These are phyloP conservation scores for Lordiphosa fenestrarum DNA, from an alignment of 2,888 invertebrate genomes.

Conservation along the genomic window DNA sequence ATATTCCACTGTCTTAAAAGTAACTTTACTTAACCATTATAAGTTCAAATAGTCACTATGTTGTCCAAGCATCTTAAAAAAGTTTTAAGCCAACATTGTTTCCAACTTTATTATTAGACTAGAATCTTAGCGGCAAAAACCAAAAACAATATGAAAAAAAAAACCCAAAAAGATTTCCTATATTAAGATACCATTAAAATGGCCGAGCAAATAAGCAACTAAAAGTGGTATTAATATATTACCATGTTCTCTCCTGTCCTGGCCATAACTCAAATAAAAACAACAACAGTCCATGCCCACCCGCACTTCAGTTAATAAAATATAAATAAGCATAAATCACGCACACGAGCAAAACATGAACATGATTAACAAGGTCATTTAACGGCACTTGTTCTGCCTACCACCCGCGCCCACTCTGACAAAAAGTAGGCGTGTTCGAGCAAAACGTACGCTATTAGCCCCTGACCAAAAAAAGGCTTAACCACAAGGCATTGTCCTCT, in stretches of 20 bases:
- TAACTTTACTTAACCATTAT: no score
- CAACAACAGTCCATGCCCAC: slow-evolving; percentile 5
- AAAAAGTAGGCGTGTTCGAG: slow-evolving; percentile 38
- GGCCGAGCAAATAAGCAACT: slow-evolving; percentile 5
- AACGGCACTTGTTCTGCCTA: slow-evolving; percentile 56
- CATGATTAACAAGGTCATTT: slow-evolving; percentile 73
- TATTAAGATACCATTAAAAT: slow-evolving; percentile 2
- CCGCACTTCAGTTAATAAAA: slow-evolving; percentile 58
- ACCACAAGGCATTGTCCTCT: slow-evolving; percentile 20
- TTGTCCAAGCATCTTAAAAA: no score
- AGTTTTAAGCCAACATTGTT: no score
- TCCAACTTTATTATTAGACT: no score
- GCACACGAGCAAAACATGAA: slow-evolving; percentile 60
- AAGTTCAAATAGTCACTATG: no score
- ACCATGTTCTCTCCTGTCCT: slow-evolving; percentile 19
- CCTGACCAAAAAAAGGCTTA: slow-evolving; percentile 55
- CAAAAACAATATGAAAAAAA: neutral
- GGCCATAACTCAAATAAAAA: slow-evolving; percentile 46
- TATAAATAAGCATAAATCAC: slow-evolving; percentile 73
- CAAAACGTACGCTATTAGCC: slow-evolving; percentile 18
- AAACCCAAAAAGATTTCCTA: neutral
- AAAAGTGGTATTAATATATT: slow-evolving; percentile 27
- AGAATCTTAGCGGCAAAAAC: no score
- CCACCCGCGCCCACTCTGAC: slow-evolving; percentile 10
- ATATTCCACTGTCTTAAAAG: no score